These are phyloP conservation scores for Elephas maximus DNA, from an alignment of 2,113 vertebrate genomes.

Conservation along the genomic window DNA sequence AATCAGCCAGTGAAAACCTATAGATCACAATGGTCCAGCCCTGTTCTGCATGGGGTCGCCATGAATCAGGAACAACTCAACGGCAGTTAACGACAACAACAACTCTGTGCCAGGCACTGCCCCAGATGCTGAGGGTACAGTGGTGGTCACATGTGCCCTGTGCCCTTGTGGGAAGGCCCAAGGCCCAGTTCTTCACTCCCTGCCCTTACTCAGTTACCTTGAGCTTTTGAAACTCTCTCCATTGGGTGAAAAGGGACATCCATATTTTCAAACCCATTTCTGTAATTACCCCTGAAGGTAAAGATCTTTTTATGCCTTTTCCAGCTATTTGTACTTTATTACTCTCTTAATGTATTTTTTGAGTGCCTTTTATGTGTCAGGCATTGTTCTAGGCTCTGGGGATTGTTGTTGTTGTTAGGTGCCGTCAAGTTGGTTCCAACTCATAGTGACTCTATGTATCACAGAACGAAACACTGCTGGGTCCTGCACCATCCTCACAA, in stretches of 20 bases:
- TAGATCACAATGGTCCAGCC: too few relatives aligned
- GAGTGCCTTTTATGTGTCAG: neutral
- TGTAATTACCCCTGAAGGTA: neutral
- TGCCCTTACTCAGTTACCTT: neutral
- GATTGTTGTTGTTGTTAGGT: too few relatives aligned
- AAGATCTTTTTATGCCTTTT: neutral
- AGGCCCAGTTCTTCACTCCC: neutral
- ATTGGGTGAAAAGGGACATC: neutral
- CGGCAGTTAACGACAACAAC: too few relatives aligned
- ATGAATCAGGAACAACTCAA: too few relatives aligned
- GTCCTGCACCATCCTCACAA: too few relatives aligned
- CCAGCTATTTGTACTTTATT: neutral
- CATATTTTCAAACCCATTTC: neutral
- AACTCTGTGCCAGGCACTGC: neutral
- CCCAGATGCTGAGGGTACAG: neutral
- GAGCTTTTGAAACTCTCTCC: neutral
- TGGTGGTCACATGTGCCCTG: rapidly evolving
- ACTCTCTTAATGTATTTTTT: neutral
- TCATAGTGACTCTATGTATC: too few relatives aligned
- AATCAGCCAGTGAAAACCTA: too few relatives aligned
- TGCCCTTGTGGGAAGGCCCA: neutral
- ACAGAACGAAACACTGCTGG: too few relatives aligned
- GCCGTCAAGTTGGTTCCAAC: too few relatives aligned
- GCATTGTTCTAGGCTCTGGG: neutral
- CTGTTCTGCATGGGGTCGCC: too few relatives aligned